Base-by-base conservation (phyloP, 2,888 invertebrate species). In the Entomobrya proxima region DNA sequence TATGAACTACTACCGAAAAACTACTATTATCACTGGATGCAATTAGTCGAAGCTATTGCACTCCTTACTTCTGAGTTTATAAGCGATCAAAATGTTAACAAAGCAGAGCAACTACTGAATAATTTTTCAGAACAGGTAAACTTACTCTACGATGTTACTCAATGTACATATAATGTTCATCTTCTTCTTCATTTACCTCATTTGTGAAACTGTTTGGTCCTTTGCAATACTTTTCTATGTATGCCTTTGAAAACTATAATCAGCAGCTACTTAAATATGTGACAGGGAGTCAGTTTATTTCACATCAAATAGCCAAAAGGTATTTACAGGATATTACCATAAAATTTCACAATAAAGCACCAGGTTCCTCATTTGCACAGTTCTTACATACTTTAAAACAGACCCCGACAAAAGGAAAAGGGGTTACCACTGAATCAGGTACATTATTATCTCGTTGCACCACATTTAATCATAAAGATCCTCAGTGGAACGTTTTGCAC, bases 141-240 rank as follows among this genome's bases (percentile, higher is more conserved):
- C 5, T 1, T 2, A 11, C 3, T 67, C 5, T 67, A 67, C 18
- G 37, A 37, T 2, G 37, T 67, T 7, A 2, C 4, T 6, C 35
- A 67, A 1, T 67, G 67, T 37, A 67, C 67, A 18, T 67, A 37
- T n/a, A 67, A 67, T 37, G 35, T 67, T 1, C 67, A 67, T 27
- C 21, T 67, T 1, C 37, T 67, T 2, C 37, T 67, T 1, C 67
- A 55, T 18, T 18, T 55, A n/a, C 55, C 55, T 7, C 55, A 55
- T 67, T 67, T 18, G 37, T 37, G n/a, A 6, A 13, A 1, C 9
- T 18, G 6, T 67, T 35, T 18, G 37, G 67, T n/a, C 67, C 67
- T 18, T 18, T 67, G 7, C 67, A 67, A 15, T 67, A 67, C 30
- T 13, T 37, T 6, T 67, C 67, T 0, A 67, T 67, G 67, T 67